Percentiles rank a stretch among this genome's conserved stretches.
phyloP scores from a whole-genome alignment of 1,140 invertebrate genomes.

The Saccostrea glomerata region DNA sequence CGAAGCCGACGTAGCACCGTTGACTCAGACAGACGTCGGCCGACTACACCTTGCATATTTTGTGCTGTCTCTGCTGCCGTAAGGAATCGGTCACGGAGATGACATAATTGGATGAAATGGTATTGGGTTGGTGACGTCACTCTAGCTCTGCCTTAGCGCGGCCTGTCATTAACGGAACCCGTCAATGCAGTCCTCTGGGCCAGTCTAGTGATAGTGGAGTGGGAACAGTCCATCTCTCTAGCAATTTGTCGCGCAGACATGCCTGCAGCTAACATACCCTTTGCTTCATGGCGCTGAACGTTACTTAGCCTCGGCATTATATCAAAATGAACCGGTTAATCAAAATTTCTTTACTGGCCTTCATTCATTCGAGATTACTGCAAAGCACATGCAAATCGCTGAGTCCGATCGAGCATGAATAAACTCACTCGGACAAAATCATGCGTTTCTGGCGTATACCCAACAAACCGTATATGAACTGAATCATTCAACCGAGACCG shows the following conservation, averaged over 20 bases:
- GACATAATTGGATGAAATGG: neutral
- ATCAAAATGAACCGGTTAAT: too few relatives aligned
- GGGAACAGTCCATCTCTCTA: neutral
- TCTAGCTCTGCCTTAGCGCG: too few relatives aligned
- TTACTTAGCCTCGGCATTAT: neutral
- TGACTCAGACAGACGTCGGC: conserved; percentile 22
- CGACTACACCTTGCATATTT: conserved; percentile 3
- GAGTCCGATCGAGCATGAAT: too few relatives aligned
- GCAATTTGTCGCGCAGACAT: conserved; percentile 20
- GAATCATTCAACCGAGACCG: too few relatives aligned
- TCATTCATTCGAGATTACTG: neutral
- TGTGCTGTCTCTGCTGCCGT: conserved; percentile 11
- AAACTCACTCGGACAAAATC: too few relatives aligned
- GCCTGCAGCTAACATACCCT: conserved; percentile 23
- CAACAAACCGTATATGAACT: too few relatives aligned
- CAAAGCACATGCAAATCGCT: too few relatives aligned
- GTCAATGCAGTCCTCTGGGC: too few relatives aligned
- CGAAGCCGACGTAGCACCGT: neutral
- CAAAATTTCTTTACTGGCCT: too few relatives aligned
- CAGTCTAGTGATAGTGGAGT: too few relatives aligned
- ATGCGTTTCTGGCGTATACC: too few relatives aligned
- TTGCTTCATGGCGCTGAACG: neutral
- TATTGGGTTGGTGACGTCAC: neutral
- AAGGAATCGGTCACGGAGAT: conserved; percentile 10
- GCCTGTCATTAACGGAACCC: too few relatives aligned